Evolutionary conservation across 2,113 vertebrate genomes (phyloP).

Genomic region (Verasper variegatus): DNA sequence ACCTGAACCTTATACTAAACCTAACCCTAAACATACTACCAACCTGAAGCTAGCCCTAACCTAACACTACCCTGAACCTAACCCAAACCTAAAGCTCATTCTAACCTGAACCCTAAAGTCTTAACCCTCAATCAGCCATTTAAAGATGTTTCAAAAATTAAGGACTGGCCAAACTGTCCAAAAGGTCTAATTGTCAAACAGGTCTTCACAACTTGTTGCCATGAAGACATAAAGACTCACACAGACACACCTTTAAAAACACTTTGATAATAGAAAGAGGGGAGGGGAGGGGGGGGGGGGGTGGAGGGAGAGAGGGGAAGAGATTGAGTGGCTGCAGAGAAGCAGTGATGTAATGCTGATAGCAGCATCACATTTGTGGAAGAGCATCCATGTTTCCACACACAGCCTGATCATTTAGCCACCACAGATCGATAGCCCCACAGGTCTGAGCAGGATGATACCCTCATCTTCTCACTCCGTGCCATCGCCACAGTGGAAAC

Average conservation of each 20-base stretch:
- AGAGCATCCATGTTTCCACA: slow-evolving; percentile 77
- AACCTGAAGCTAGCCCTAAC: background rate
- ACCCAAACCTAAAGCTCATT: background rate
- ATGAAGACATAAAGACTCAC: background rate
- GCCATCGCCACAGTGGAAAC: slow-evolving; percentile 29
- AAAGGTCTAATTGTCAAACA: too few species aligned
- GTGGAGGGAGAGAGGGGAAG: background rate
- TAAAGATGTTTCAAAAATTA: background rate
- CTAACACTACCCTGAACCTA: background rate
- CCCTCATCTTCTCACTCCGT: slow-evolving; percentile 3
- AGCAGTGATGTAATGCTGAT: slow-evolving; percentile 79
- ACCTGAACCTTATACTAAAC: too few species aligned
- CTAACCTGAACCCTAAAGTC: background rate
- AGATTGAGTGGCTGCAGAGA: slow-evolving; percentile 59
- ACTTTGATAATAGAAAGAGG: slow-evolving; percentile 22
- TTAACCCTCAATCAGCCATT: background rate
- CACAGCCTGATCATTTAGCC: slow-evolving; percentile 65
- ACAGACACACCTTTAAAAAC: background rate
- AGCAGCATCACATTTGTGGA: slow-evolving; percentile 70
- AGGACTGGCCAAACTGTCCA: background rate
- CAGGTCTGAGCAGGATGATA: slow-evolving; percentile 12
- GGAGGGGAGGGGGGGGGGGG: too few species aligned
- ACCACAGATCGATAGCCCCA: slow-evolving; percentile 69
- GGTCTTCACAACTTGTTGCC: too few species aligned
- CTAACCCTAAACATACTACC: background rate